A percentile compares a stretch with the other conserved stretches of the same genome.
Evolutionary conservation across 2,888 invertebrate species (phyloP).

Genomic region (Oeneis ivallda): DNA sequence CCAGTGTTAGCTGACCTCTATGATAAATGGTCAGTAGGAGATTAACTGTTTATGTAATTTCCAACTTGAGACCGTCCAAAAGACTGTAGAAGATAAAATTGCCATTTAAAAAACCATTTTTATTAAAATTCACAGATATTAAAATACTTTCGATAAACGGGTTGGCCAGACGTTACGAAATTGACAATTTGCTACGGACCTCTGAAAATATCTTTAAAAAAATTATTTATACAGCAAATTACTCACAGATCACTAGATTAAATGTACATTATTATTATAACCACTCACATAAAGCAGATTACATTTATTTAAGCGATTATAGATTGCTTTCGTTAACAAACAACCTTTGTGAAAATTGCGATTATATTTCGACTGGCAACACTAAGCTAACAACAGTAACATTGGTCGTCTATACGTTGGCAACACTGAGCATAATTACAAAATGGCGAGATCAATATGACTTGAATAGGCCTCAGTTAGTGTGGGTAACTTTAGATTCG

Average conservation of each 20-base stretch:
- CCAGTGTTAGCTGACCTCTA: too few species aligned
- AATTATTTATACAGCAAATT: conserved; percentile 42
- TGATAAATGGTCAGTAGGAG: too few species aligned
- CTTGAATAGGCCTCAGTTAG: not conserved
- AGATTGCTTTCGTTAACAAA: conserved; percentile 66
- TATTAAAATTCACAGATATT: too few species aligned
- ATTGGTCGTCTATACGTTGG: conserved; percentile 54
- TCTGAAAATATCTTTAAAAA: too few species aligned
- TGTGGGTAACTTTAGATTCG: too few species aligned
- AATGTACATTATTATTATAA: conserved; percentile 47
- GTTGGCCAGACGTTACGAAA: too few species aligned
- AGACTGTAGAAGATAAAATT: too few species aligned
- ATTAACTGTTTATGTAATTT: too few species aligned
- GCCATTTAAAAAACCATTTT: too few species aligned
- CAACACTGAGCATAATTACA: conserved; percentile 48
- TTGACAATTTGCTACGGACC: too few species aligned
- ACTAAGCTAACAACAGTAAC: conserved; percentile 49
- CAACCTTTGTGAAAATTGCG: conserved; percentile 52
- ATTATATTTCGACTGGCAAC: conserved; percentile 46
- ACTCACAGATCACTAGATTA: conserved; percentile 53
- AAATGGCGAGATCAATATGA: not conserved
- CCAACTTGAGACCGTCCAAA: too few species aligned
- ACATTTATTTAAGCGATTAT: conserved; percentile 64
- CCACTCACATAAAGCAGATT: conserved; percentile 74
- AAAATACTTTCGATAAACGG: too few species aligned